Base-by-base conservation (phyloP, 2,888 invertebrate genomes). In the Aspidapion aeneum region DNA sequence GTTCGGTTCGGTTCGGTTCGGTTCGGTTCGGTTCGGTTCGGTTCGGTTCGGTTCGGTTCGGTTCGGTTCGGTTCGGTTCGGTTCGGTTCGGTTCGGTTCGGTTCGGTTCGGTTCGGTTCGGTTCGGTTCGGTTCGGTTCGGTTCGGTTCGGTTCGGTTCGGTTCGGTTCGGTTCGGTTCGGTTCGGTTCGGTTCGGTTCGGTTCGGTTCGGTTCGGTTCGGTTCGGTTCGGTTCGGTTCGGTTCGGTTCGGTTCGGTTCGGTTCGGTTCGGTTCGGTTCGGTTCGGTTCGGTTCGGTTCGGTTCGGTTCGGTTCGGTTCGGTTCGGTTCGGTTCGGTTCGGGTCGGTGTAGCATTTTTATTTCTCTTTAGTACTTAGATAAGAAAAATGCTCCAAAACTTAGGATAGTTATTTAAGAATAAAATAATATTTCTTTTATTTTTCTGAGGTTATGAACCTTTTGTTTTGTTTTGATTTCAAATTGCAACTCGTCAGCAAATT, bases 201-300 rank as follows among this genome's bases (percentile, higher is more conserved):
- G 49, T 48, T 48, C 16, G 49, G 49, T 48, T 48, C 16, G 49
- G 49, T 48, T 48, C 16, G 49, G 49, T 48, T 48, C 16, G 49
- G 49, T 48, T 48, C 16, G 49, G 49, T 48, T 48, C 16, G 49
- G 49, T 48, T 48, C 16, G 49, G 49, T 48, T 48, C 16, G 49
- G 49, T 48, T 48, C 16, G 49, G 49, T 48, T 48, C 16, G 49
- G 49, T 48, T 48, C 16, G 49, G 49, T 48, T 48, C 16, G 49
- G 49, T 48, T 48, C 16, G 49, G 49, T 48, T 48, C 16, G 49
- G 49, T 48, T 48, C 16, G 49, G 49, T 48, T 48, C 21, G 56
- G 18, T 3, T 55, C 21, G 62, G 63, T 66, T 57, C 55, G 63
- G 63, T 61, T 52, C 52, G 62, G 63, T 66, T 55, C 62, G 63